These are phyloP conservation scores for Ctenoplectra terminalis DNA, from an alignment of 1,140 invertebrate genomes.

Conservation along the genomic window DNA sequence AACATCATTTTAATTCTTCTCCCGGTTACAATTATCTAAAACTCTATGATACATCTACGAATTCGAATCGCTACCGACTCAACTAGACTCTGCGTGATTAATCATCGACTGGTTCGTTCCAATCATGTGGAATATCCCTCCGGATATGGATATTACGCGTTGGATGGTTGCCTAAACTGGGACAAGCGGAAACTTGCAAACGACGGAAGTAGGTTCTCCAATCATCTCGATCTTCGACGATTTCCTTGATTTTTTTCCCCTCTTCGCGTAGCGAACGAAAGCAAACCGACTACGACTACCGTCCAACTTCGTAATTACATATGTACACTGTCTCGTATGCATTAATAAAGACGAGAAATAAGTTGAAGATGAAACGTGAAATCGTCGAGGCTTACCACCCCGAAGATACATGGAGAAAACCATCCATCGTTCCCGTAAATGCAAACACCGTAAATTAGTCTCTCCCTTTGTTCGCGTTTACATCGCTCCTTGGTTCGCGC, in stretches of 20 bases:
- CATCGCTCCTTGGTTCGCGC: background rate
- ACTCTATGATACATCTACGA: slow-evolving; percentile 50
- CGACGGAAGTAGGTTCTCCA: background rate
- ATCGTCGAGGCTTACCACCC: background rate
- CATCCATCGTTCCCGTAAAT: background rate
- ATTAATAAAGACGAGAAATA: slow-evolving; percentile 33
- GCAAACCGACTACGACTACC: slow-evolving; percentile 35
- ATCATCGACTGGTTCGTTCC: slow-evolving; percentile 1
- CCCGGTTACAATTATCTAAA: slow-evolving; percentile 34
- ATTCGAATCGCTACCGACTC: slow-evolving; percentile 36
- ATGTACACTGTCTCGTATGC: slow-evolving; percentile 56
- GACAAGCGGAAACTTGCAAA: background rate
- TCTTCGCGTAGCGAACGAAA: background rate
- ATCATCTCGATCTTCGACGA: background rate
- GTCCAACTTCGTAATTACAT: slow-evolving; percentile 61
- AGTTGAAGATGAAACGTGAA: background rate
- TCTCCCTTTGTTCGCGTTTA: background rate
- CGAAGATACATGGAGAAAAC: too few species aligned
- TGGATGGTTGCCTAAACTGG: background rate
- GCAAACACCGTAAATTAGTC: too few species aligned
- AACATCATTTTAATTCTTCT: background rate
- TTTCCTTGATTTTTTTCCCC: background rate
- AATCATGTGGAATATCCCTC: background rate
- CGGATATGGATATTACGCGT: background rate
- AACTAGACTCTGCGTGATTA: slow-evolving; percentile 11